Evolutionary conservation across 1,140 invertebrate species (phyloP), one percentile per base, ranked within the genome.

Genomic region (Calephelis virginiensis): DNA sequence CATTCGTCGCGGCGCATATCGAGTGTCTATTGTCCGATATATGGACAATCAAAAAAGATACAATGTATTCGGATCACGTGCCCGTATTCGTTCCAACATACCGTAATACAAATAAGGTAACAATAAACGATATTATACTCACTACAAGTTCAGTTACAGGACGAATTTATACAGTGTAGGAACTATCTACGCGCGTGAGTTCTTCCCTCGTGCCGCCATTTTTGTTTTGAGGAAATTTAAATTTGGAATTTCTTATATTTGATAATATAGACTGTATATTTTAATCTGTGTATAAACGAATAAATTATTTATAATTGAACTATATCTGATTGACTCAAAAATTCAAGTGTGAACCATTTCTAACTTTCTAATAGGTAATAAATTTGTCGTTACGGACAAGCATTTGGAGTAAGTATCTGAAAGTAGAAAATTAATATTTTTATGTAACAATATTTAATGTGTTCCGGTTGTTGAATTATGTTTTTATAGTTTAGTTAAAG

Each of bases 1-100:
- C 78, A 68, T 65, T 63, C 13, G 56, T 68, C 73, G 74, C 70
- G 68, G 17, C 75, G 85, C 84, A 90, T 88, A 85, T 77, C 74
- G 76, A 86, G 69, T 75, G 71, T 65, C 77, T 68, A 90, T 88
- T 90, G 86, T 88, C 67, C 74, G 76, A 75, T 81, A 80, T 81
- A 79, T 79, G 79, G 76, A 80, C 81, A 80, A 82, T 78, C 80
- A 79, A 88, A 81, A 78, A 77, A 67, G 72, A 77, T 67, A 72
- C 68, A 72, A 66, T 72, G 71, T 70, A 89, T 89, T 87, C 86
- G 69, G 66, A 83, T 83, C 86, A 87, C 85, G 85, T 76, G 66
- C 63, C 62, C 71, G 87, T 88, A 89, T 90, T 86, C 77, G 81
- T 83, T 89, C 84, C 86, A 85, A 85, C 86, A 82, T 90, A 89